phyloP scores from a whole-genome alignment of 2,888 invertebrate species.

The Dasypolia templi region DNA sequence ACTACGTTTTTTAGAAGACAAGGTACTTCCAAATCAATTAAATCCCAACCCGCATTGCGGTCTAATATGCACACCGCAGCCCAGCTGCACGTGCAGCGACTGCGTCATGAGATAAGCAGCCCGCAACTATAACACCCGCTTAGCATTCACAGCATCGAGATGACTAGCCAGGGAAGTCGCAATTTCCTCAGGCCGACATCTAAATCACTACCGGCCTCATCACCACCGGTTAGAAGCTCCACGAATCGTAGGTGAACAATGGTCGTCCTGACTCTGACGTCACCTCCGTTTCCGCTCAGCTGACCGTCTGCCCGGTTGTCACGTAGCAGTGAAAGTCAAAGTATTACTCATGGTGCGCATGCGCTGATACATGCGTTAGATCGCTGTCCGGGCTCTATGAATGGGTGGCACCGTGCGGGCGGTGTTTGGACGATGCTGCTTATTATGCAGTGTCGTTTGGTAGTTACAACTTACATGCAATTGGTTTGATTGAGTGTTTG shows the following conservation, averaged over 20 bases:
- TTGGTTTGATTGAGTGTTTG: conserved; percentile 23
- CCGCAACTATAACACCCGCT: conserved; percentile 45
- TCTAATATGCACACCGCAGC: conserved; percentile 8
- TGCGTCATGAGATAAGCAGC: conserved; percentile 31
- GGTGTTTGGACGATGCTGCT: conserved; percentile 25
- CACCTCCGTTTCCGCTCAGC: conserved; percentile 88
- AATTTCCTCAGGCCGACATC: conserved; percentile 62
- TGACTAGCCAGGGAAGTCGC: conserved; percentile 62
- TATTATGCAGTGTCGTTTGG: conserved; percentile 40
- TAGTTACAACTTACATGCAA: conserved; percentile 41
- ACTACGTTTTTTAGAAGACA: no score
- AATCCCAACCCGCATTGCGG: conserved; percentile 24
- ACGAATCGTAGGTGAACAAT: conserved; percentile 79
- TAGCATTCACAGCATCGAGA: conserved; percentile 57
- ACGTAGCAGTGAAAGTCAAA: conserved; percentile 80
- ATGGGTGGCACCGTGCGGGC: conserved; percentile 41
- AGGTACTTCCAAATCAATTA: conserved; percentile 1
- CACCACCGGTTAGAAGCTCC: conserved; percentile 61
- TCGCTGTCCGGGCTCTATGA: conserved; percentile 47
- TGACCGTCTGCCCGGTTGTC: conserved; percentile 77
- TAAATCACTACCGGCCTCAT: conserved; percentile 66
- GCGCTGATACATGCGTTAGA: conserved; percentile 45
- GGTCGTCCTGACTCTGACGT: conserved; percentile 78
- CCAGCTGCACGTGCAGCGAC: conserved; percentile 15
- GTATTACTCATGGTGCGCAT: conserved; percentile 63